Conservation (phyloP, 2,888 invertebrate genomes). For the Timema podura region DNA sequence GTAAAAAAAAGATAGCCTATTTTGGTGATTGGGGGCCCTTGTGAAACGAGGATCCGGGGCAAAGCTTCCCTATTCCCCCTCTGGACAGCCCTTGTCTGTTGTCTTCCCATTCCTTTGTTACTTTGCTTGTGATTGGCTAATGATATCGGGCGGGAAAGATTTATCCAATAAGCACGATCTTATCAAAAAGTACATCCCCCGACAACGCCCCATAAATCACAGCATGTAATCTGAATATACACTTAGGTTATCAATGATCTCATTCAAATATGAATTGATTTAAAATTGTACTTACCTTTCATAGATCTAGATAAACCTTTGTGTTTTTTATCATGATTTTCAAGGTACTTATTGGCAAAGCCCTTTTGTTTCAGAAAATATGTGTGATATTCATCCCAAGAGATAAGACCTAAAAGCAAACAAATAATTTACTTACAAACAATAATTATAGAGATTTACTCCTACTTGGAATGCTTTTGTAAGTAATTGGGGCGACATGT, state of each 20-base stretch:
- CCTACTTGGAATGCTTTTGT: too few relatives aligned
- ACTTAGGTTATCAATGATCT: background rate
- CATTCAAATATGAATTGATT: background rate
- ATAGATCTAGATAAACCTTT: conserved; percentile 57
- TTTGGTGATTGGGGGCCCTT: too few relatives aligned
- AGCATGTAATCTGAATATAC: background rate
- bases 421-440: background rate
- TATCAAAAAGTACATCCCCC: background rate
- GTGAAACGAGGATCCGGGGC: too few relatives aligned
- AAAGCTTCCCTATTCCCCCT: too few relatives aligned
- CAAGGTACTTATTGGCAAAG: conserved; percentile 59
- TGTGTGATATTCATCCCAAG: conserved; percentile 76
- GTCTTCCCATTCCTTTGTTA: too few relatives aligned
- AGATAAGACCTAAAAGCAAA: conserved; percentile 54
- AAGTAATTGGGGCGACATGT: too few relatives aligned
- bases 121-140: too few relatives aligned
- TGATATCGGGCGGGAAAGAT: too few relatives aligned
- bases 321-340: conserved; percentile 62
- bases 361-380: conserved; percentile 69
- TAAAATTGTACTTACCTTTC: conserved; percentile 44
- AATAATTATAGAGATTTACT: too few relatives aligned
- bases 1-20: too few relatives aligned
- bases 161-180: too few relatives aligned
- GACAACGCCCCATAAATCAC: background rate
- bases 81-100: too few relatives aligned